Evolutionary conservation across 2,797 vertebrate species (phyloP).

Genomic region (Gambusia yucatana): DNA sequence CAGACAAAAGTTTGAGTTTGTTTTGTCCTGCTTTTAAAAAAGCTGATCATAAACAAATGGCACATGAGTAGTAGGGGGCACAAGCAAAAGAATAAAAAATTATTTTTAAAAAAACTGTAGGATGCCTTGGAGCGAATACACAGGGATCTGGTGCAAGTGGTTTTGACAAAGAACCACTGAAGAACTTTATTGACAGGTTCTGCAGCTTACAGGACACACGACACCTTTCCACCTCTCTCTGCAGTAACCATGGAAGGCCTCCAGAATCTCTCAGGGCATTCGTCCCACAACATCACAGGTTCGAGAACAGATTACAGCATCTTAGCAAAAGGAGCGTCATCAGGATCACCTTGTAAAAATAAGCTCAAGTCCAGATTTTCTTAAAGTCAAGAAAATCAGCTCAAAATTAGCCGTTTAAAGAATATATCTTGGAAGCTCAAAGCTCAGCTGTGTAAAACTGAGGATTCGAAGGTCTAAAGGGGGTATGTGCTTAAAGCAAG

Average conservation of each 20-base stretch:
- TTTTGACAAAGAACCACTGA: constrained; percentile 77
- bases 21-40: neutral
- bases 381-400: constrained; percentile 6
- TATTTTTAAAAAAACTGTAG: constrained; percentile 21
- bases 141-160: constrained; percentile 78
- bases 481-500: constrained; percentile 56
- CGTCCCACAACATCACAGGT: constrained; percentile 42
- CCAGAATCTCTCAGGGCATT: constrained; percentile 57
- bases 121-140: constrained; percentile 80
- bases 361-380: constrained; percentile 37
- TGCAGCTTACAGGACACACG: constrained; percentile 82
- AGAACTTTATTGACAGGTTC: constrained; percentile 83
- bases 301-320: constrained; percentile 47
- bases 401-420: neutral
- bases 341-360: constrained; percentile 16
- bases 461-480: constrained; percentile 30
- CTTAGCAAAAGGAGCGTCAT: constrained; percentile 39
- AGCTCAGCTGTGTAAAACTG: constrained; percentile 27
- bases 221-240: constrained; percentile 73
- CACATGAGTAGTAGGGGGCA: constrained; percentile 28
- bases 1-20: neutral
- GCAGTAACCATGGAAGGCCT: constrained; percentile 68
- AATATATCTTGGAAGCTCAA: neutral
- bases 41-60: neutral
- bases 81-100: neutral